These are phyloP conservation scores for Orthonyx spaldingii DNA, from an alignment of 2,113 vertebrate genomes.

Conservation along the genomic window DNA sequence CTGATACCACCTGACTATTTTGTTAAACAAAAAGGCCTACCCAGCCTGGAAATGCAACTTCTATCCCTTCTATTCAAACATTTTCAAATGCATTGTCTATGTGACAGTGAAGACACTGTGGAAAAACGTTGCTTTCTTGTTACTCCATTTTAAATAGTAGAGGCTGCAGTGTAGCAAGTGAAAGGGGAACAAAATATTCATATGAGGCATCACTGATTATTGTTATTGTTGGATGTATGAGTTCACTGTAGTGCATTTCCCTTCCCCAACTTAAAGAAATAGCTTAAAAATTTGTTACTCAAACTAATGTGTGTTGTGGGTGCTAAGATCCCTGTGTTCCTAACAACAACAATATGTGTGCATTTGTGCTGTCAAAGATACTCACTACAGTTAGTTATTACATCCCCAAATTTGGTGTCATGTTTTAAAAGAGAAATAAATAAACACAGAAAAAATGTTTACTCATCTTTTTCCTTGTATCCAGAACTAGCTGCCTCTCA, in stretches of 20 bases:
- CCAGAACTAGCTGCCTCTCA: constrained; percentile 81
- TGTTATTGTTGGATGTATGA: neutral
- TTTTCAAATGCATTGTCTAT: neutral
- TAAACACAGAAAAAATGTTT: constrained; percentile 30
- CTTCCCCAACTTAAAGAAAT: neutral
- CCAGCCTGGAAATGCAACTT: neutral
- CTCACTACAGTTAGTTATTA: neutral
- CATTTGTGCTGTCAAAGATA: neutral
- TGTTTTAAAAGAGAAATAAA: neutral
- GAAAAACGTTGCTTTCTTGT: neutral
- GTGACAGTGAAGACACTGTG: neutral
- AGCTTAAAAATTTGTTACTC: neutral
- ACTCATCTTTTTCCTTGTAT: constrained; percentile 57
- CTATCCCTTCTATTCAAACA: neutral
- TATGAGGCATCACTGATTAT: neutral
- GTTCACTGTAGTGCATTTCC: constrained; percentile 9
- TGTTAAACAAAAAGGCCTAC: neutral
- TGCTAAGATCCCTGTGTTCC: neutral
- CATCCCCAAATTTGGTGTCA: neutral
- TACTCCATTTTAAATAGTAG: neutral
- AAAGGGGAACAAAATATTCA: constrained; percentile 6
- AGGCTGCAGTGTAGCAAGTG: neutral
- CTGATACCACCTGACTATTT: neutral
- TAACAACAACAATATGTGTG: neutral
- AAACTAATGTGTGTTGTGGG: neutral